These are phyloP conservation scores for Coregonus suidteri DNA, from an alignment of 2,797 vertebrate genomes.

Conservation along the genomic window DNA sequence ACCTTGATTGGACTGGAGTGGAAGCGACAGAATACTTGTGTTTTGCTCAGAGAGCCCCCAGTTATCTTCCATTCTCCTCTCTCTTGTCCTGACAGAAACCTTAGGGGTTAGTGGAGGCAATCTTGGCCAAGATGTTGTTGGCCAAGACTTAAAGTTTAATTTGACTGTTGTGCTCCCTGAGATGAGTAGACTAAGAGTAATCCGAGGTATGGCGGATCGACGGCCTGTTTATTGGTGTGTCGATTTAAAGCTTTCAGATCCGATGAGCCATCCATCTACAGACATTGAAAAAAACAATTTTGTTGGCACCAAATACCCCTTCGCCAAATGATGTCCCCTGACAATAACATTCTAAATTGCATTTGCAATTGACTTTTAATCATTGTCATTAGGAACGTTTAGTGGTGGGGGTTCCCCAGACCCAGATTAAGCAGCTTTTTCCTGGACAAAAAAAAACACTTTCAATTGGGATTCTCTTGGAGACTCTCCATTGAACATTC, in stretches of 20 bases:
- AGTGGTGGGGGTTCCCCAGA: background rate
- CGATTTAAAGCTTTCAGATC: background rate
- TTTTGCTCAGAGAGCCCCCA: conserved; percentile 15
- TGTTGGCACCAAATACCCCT: background rate
- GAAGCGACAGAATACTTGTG: conserved; percentile 57
- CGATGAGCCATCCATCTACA: background rate
- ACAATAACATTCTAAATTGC: background rate
- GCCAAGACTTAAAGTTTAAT: background rate
- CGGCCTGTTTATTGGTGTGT: background rate
- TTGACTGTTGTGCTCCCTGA: background rate
- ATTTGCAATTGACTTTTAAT: no score
- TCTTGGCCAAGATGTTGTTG: background rate
- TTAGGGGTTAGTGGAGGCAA: background rate
- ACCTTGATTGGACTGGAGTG: conserved; percentile 40
- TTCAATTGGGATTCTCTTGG: background rate
- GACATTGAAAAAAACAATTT: background rate
- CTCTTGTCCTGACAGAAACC: background rate
- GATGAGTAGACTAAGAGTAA: background rate
- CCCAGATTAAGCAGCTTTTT: background rate
- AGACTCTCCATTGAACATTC: background rate
- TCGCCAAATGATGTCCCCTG: background rate
- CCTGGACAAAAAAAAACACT: background rate
- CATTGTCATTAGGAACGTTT: background rate
- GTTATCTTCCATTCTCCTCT: conserved; percentile 49
- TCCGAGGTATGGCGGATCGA: background rate